Evolutionary conservation across 2,888 invertebrate species (phyloP).

Genomic region (Prosapia bicincta): DNA sequence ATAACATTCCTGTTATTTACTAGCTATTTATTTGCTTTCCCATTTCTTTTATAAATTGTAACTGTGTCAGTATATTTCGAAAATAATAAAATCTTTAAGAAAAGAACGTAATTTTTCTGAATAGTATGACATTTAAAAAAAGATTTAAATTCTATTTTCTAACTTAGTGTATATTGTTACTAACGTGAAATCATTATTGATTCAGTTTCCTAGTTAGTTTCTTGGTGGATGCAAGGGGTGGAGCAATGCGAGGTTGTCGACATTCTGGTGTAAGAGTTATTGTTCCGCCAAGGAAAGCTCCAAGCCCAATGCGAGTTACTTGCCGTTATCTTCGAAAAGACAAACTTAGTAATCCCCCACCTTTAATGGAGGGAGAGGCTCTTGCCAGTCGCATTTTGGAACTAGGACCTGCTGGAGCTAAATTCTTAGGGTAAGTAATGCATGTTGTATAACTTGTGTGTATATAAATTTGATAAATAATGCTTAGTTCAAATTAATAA

Average conservation of each 20-base stretch:
- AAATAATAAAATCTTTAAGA: too few relatives aligned
- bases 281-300: constrained; percentile 92
- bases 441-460: not conserved
- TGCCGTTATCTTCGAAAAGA: constrained; percentile 82
- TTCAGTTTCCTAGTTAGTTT: constrained; percentile 95
- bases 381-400: constrained; percentile 92
- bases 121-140: too few relatives aligned
- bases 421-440: constrained; percentile 75
- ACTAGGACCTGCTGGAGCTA: constrained; percentile 92
- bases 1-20: too few relatives aligned
- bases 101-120: too few relatives aligned
- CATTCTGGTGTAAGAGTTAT: constrained; percentile 96
- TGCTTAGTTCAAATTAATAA: not conserved
- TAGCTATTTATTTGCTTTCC: too few relatives aligned
- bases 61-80: too few relatives aligned
- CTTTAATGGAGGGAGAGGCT: constrained; percentile 97
- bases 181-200: not conserved
- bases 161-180: not conserved
- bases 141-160: too few relatives aligned
- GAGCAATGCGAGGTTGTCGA: constrained; percentile 97
- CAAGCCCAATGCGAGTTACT: constrained; percentile 94
- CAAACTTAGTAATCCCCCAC: constrained; percentile 82
- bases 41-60: too few relatives aligned
- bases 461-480: not conserved
- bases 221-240: constrained; percentile 98